Conservation (phyloP, 2,797 vertebrate species). For the Phoeniculus purpureus region DNA sequence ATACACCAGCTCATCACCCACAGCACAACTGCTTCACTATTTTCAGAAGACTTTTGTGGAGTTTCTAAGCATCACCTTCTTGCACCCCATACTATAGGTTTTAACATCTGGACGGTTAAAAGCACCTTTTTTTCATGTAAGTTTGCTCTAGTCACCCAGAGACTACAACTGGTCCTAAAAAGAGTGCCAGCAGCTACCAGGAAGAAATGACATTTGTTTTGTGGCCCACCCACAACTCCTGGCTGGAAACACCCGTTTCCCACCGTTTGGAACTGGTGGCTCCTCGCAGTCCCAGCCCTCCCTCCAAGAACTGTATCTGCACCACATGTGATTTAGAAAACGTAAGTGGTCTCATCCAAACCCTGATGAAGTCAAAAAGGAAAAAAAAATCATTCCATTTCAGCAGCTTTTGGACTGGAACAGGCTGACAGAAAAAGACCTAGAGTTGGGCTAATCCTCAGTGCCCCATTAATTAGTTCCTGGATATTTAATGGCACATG, state of each 20-base stretch:
- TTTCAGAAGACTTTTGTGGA: neutral
- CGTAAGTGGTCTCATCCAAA: neutral
- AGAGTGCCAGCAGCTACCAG: neutral
- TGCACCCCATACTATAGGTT: neutral
- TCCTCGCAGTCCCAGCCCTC: neutral
- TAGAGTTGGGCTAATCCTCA: neutral
- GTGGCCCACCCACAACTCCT: neutral
- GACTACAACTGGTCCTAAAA: neutral
- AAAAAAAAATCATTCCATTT: neutral
- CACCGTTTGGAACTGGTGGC: neutral
- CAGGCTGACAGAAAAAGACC: neutral
- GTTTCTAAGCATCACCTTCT: neutral
- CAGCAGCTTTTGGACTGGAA: neutral
- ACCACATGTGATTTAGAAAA: neutral
- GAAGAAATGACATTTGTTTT: neutral
- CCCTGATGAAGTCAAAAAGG: neutral
- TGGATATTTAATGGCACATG: neutral
- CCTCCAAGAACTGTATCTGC: neutral
- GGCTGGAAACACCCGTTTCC: neutral
- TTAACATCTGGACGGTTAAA: neutral
- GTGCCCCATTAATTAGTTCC: neutral
- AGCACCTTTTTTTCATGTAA: neutral
- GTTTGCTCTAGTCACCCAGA: neutral
- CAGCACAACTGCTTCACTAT: neutral
- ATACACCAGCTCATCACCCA: rapidly evolving